Conservation (phyloP, 2,113 vertebrate genomes). For the Calypte anna region DNA sequence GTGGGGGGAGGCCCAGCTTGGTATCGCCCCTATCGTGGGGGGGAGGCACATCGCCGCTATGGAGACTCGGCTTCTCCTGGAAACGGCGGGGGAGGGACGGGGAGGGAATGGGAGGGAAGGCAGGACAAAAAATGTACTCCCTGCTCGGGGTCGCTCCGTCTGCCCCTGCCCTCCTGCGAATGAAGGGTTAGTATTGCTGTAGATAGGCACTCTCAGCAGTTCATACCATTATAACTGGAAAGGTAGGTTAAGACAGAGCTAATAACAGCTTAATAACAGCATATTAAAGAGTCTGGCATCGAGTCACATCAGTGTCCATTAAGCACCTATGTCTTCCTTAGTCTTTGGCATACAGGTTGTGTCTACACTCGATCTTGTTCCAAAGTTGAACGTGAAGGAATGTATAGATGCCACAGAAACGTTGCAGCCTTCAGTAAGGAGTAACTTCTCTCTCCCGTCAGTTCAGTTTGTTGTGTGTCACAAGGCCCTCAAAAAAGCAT, state of each 20-base stretch:
- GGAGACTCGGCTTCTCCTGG: not conserved
- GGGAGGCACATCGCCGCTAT: not conserved
- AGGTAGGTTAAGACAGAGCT: not conserved
- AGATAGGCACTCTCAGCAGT: not conserved
- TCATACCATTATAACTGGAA: not conserved
- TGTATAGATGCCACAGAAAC: not conserved
- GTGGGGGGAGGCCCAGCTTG: not conserved
- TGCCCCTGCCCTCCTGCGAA: not conserved
- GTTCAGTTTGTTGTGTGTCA: not conserved
- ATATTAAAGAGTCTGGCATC: not conserved
- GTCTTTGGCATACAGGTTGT: not conserved
- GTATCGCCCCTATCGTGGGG: not conserved
- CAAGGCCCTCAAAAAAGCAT: not conserved
- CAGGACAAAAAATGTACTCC: not conserved
- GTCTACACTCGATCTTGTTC: not conserved
- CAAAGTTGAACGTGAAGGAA: not conserved
- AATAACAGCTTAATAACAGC: not conserved
- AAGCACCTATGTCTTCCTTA: not conserved
- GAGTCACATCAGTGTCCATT: not conserved
- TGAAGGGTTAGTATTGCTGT: not conserved
- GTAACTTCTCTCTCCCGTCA: not conserved
- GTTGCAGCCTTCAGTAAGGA: not conserved
- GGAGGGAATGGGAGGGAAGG: not conserved
- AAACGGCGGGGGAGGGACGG: not conserved
- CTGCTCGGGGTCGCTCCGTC: not conserved